phyloP scores from a whole-genome alignment of 1,140 invertebrate species.

The Pectinophora gossypiella region DNA sequence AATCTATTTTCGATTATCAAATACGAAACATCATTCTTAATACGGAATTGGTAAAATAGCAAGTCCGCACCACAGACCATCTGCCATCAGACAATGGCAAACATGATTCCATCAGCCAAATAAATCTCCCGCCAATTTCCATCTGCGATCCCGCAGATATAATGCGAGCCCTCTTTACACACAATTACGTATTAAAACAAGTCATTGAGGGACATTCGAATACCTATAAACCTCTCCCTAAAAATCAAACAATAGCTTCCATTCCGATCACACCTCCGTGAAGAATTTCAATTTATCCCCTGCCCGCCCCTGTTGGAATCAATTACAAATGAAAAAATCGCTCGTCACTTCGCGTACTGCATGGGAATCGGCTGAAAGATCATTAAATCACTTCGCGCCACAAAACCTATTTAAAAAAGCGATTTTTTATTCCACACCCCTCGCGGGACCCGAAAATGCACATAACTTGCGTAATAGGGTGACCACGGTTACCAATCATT shows the following conservation, averaged over 20 bases:
- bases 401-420: conserved; percentile 65
- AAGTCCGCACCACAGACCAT: too few relatives aligned
- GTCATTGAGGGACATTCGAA: not conserved
- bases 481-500: too few relatives aligned
- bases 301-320: conserved; percentile 46
- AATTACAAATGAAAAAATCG: conserved; percentile 67
- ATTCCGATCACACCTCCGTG: conserved; percentile 41
- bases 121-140: too few relatives aligned
- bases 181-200: not conserved
- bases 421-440: conserved; percentile 56
- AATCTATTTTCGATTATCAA: too few relatives aligned
- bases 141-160: too few relatives aligned
- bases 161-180: too few relatives aligned
- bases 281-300: conserved; percentile 66
- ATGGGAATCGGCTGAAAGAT: conserved; percentile 47
- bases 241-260: not conserved
- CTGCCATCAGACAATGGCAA: too few relatives aligned
- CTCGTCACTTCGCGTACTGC: conserved; percentile 53
- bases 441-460: conserved; percentile 28
- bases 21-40: too few relatives aligned
- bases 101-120: too few relatives aligned
- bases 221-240: not conserved
- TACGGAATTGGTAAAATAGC: too few relatives aligned
- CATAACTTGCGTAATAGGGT: conserved; percentile 24
- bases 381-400: conserved; percentile 67